Base-by-base conservation (phyloP, 2,113 vertebrate species). In the Hoplias malabaricus region DNA sequence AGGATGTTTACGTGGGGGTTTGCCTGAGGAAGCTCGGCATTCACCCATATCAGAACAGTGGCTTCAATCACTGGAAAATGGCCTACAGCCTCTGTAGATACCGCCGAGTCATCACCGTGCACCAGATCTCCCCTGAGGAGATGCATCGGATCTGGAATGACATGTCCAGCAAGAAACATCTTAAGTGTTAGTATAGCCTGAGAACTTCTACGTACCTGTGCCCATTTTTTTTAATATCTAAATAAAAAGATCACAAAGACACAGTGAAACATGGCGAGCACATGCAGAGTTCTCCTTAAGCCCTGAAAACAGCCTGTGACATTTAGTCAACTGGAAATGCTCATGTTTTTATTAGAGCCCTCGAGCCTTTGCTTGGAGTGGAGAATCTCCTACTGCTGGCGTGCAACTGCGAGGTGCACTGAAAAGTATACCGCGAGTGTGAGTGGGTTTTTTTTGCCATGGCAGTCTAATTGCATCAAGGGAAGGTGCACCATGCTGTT, bases 11-110 rank as follows among this genome's bases (percentile, higher is more conserved):
- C 0, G 98, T 99, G 70, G 98, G 98, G 80, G 88, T 99, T 82
- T 99, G 98, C 89, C 93, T 99, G 85, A 92, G 96, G 48, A 99
- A 99, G 87, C 88, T 99, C 80, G 96, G 95, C 75, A 98, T 99
- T 78, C 98, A 99, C 84, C 98, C 98, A 61, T 99, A 96, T 89
- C 98, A 99, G 91, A 99, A 99, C 95, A 99, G 95, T 90, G 98
- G 96, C 83, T 99, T 99, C 85, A 99, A 99, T 92, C 97, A 99
- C 90, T 98, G 98, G 97, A 99, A 99, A 90, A 98, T 99, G 96
- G 96, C 97, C 61, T 99, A 99, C 82, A 98, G 96, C 84, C 94
- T 99, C 87, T 99, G 98, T 86, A 89, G 97, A 80, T 99, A 97
- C 85, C 93, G 97, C 2, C 92, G 98, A 4, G 95, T 99, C 59